These are phyloP conservation scores for Crax fasciolata DNA, from an alignment of 2,797 vertebrate species.

Conservation along the genomic window DNA sequence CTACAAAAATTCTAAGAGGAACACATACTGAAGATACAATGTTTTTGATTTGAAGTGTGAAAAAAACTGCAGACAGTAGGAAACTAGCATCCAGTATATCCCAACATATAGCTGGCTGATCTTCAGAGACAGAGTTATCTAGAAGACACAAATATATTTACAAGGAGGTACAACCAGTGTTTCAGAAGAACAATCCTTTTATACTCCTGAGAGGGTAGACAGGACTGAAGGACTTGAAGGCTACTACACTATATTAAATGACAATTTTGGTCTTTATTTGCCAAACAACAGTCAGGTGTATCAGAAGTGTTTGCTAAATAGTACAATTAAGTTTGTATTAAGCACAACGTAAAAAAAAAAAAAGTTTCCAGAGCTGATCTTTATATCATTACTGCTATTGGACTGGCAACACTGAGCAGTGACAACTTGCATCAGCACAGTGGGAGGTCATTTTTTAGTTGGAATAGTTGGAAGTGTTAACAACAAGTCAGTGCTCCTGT, in stretches of 20 bases:
- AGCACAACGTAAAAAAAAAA: background rate
- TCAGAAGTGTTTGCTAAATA: background rate
- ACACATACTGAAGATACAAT: background rate
- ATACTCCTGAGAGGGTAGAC: background rate
- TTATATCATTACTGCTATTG: background rate
- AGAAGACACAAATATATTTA: background rate
- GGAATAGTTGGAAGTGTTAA: background rate
- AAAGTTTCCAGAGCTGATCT: background rate
- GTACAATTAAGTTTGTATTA: background rate
- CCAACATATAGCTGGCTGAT: background rate
- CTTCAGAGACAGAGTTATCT: background rate
- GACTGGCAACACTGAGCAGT: background rate
- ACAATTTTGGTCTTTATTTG: constrained; percentile 12
- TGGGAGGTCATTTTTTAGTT: background rate
- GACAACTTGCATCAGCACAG: background rate
- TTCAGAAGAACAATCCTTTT: background rate
- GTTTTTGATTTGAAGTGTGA: background rate
- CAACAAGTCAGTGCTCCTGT: background rate
- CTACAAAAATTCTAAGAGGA: background rate
- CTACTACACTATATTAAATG: background rate
- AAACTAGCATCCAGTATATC: background rate
- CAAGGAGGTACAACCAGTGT: background rate
- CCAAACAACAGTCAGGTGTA: background rate
- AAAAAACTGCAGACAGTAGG: background rate
- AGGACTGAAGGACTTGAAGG: background rate